Evolutionary conservation across 2,113 vertebrate genomes (phyloP).

Genomic region (Sceloporus tristichus): DNA sequence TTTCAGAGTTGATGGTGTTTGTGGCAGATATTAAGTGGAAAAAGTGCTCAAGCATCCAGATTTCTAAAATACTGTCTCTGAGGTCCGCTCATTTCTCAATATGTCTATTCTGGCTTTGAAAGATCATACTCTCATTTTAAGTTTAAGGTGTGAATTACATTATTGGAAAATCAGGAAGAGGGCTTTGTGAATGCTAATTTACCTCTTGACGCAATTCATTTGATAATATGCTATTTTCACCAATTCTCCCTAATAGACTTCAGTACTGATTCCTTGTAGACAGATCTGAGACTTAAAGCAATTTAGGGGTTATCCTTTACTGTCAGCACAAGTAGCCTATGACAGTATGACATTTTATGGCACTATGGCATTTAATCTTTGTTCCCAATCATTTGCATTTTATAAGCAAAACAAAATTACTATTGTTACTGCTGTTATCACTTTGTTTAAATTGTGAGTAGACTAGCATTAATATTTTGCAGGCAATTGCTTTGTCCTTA

Average conservation of each 20-base stretch:
- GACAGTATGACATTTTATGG: rapidly evolving
- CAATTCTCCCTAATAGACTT: background rate
- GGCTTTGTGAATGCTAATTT: rapidly evolving
- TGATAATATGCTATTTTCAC: background rate
- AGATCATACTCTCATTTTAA: rapidly evolving
- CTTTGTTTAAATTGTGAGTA: background rate
- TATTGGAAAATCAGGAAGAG: rapidly evolving
- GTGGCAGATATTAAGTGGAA: background rate
- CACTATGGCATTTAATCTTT: no score
- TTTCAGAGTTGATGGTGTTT: rapidly evolving
- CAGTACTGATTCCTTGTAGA: background rate
- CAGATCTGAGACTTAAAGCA: rapidly evolving
- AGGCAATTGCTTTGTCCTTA: background rate
- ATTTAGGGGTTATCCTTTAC: background rate
- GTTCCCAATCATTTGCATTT: background rate
- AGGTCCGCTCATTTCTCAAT: rapidly evolving
- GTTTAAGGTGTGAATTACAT: background rate
- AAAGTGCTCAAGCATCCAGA: background rate
- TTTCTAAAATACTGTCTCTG: background rate
- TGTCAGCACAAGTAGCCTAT: background rate
- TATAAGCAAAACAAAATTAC: background rate
- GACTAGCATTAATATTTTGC: background rate
- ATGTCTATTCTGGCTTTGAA: background rate
- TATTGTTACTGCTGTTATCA: background rate
- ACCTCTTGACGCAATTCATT: rapidly evolving